Evolutionary conservation across 2,888 invertebrate species (phyloP).

Genomic region (Cosmia pyralina): DNA sequence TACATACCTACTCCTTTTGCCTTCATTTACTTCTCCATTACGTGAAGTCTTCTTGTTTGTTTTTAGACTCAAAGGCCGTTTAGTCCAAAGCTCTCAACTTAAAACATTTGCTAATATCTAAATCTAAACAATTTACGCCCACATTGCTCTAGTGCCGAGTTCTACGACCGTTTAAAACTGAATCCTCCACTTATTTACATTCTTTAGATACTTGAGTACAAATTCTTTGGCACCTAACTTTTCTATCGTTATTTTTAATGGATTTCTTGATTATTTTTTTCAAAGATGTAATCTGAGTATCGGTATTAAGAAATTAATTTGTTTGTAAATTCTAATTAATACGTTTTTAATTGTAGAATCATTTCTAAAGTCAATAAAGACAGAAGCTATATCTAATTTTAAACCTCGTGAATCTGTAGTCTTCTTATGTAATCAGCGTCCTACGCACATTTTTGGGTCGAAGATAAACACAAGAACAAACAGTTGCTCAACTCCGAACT

Average conservation of each 20-base stretch:
- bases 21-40: too few relatives aligned
- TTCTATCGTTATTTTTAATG: slow-evolving; percentile 7
- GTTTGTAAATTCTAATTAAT: background rate
- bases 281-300: background rate
- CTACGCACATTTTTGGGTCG: slow-evolving; percentile 45
- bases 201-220: slow-evolving; percentile 30
- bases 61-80: slow-evolving; percentile 11
- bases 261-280: background rate
- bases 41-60: background rate
- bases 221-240: slow-evolving; percentile 11
- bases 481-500: slow-evolving; percentile 42
- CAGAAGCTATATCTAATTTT: background rate
- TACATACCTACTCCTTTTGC: too few relatives aligned
- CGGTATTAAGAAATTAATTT: background rate
- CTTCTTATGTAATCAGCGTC: slow-evolving; percentile 18
- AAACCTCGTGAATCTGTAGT: background rate
- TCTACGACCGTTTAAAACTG: slow-evolving; percentile 34
- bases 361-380: background rate
- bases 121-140: slow-evolving; percentile 31
- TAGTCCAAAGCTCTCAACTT: background rate
- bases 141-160: slow-evolving; percentile 29
- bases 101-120: slow-evolving; percentile 15
- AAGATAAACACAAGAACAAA: slow-evolving; percentile 41
- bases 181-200: slow-evolving; percentile 40
- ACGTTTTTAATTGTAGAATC: background rate